These are phyloP conservation scores for Neelides folsomi DNA, from an alignment of 2,888 invertebrate species.

Conservation along the genomic window DNA sequence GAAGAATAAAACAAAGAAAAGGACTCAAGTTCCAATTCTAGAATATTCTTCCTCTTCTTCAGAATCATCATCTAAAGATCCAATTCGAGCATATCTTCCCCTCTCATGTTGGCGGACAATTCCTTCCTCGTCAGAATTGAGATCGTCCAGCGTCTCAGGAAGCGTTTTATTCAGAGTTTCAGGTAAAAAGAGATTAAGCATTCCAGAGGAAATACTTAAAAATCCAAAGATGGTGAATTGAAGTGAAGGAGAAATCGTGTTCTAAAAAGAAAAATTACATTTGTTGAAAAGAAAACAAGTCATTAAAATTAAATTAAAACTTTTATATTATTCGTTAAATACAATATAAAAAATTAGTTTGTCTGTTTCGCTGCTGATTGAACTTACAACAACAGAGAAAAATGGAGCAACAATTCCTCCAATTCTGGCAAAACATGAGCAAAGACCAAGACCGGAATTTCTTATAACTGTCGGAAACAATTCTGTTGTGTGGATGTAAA, in stretches of 20 bases:
- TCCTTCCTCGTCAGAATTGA: too few species aligned
- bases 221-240: constrained; percentile 26
- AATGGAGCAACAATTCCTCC: constrained; percentile 34
- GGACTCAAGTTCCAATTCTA: too few species aligned
- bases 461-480: constrained; percentile 42
- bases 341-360: too few species aligned
- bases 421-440: constrained; percentile 34
- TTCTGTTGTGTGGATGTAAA: constrained; percentile 41
- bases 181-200: constrained; percentile 32
- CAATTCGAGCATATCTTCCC: too few species aligned
- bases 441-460: constrained; percentile 35
- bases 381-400: constrained; percentile 28
- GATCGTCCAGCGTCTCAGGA: constrained; percentile 34
- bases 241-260: constrained; percentile 11
- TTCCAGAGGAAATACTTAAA: constrained; percentile 28
- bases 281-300: too few species aligned
- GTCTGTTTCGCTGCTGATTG: too few species aligned
- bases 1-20: too few species aligned
- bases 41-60: too few species aligned
- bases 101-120: too few species aligned
- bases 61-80: too few species aligned
- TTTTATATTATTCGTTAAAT: too few species aligned
- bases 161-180: constrained; percentile 33
- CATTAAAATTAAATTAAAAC: too few species aligned
- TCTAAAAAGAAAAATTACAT: constrained; percentile 7